Base-by-base conservation (phyloP, 2,797 vertebrate genomes). In the Tarsius wallacei region DNA sequence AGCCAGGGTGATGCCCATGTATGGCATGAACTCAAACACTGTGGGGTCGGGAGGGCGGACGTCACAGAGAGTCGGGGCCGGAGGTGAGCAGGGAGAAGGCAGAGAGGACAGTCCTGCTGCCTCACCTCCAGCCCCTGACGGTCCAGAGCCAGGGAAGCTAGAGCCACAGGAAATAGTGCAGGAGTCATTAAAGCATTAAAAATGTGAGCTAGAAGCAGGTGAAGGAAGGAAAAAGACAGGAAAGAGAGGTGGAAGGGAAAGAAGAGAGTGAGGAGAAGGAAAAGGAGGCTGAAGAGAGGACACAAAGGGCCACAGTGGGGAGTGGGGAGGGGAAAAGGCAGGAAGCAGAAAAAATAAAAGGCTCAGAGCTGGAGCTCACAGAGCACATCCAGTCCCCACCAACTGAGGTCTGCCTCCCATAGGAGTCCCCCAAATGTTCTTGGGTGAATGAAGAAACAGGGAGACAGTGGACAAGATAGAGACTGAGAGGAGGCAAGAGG, bases 1-100 rank as follows among this genome's bases (percentile, higher is more conserved):
- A 0, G 97, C 97, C 95, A 98, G 90, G 14, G 97, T 98, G 92
- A 98, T 98, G 81, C 98, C 98, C 97, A 98, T 97, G 90, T 97
- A 97, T 0, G 97, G 98, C 97, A 98, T 97, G 84, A 98, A 98
- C 82, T 98, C 98, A 12, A 97, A 98, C 84, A 98, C 97, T 98
- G 93, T 0, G 4, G 53, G 47, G 61, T 0, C 3, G 0, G 3
- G 4, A n/a, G 15, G 63, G 64, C 33, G 51, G 47, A 2, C 24
- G 7, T 70, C 11, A 68, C 33, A 1, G 19, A 19, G 11, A 24
- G 31, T 14, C 11, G 36, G 9, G 24, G 28, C 10, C 8, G 11
- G 11, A n/a, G 42, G 16, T 21, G 53, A 61, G 90, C 26, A 11
- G 10, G 78, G 24, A 64, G 28, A 36, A 64, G 64, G n/a, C 17